Percentiles rank a stretch among this genome's conserved stretches.
Evolutionary conservation across 2,797 vertebrate genomes (phyloP).

Genomic region (Chloroceryle amazona): DNA sequence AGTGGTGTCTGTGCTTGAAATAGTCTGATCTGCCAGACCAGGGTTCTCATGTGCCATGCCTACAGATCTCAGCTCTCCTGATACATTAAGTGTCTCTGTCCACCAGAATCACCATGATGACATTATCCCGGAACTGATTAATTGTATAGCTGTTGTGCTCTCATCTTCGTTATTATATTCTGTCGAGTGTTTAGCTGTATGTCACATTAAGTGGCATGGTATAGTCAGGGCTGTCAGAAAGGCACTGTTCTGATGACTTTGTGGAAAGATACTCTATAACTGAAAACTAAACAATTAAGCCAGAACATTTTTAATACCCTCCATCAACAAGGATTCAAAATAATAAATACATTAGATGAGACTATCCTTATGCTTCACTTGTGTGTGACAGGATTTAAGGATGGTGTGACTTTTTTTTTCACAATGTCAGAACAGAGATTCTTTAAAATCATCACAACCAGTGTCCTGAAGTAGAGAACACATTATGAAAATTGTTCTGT

Average conservation of each 20-base stretch:
- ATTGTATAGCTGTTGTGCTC: neutral
- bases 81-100: neutral
- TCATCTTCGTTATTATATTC: neutral
- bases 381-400: neutral
- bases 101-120: neutral
- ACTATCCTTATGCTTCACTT: neutral
- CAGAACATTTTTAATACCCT: neutral
- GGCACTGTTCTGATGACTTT: neutral
- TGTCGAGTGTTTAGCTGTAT: neutral
- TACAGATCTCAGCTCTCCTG: neutral
- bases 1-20: neutral
- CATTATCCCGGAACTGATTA: neutral
- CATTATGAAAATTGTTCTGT: neutral
- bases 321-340: neutral
- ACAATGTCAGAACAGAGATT: neutral
- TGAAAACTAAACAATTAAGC: neutral
- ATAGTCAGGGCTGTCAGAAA: neutral
- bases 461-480: neutral
- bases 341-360: neutral
- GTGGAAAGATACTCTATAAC: neutral
- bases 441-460: neutral
- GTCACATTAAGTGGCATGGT: fast-evolving
- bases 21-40: neutral
- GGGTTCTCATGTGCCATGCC: neutral
- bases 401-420: neutral